Evolutionary conservation across 2,113 vertebrate genomes (phyloP), one percentile per base, ranked within the genome.

Genomic region (Sinosuthora webbiana): DNA sequence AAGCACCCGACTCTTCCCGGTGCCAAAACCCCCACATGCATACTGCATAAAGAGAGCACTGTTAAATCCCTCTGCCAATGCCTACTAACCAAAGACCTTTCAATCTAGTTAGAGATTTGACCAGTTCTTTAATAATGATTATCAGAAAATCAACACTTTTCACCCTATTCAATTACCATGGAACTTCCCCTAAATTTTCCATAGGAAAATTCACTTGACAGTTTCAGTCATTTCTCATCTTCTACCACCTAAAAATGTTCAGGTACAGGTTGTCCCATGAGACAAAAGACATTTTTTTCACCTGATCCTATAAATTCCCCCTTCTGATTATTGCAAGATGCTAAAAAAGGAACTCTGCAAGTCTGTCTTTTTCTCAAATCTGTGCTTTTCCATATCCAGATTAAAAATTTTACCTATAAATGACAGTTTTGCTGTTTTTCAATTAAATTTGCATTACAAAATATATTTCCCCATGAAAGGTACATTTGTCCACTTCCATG

Each of bases 1-100:
- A 69, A 20, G 1, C 0, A 3, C 0, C 0, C 3, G 27, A 52
- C 70, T 75, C 44, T 68, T 90, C 52, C 57, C 5, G 0, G 30
- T 93, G 93, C 79, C 90, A 93, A 89, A 79, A 76, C 11, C 6
- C 28, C 76, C 78, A 73, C 59, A 68, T 50, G 92, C 13, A 62
- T 23, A 15, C 20, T 67, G 79, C 68, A 96, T 75, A 96, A 96
- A 90, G 81, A 86, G 6, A 80, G 84, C 53, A 91, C 47, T 95
- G 67, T 70, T 81, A 45, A 47, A 56, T 31, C 45, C 71, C 3
- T 22, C 15, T 41, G 44, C 62, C 84, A 63, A 3, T 17, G 49
- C 30, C 64, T 65, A 47, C 45, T 73, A 63, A 70, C 21, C 76
- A 83, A 83, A 68, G 64, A 67, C 7, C 56, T 91, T 83, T 89